Percentiles rank a stretch among this genome's conserved stretches.
These are phyloP conservation scores for human DNA, from an alignment of 2,113 vertebrate genomes.

Conservation along the genomic window GRCh38 chr22:46976501-46977000, in stretches of 20 bases:
- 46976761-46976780: not conserved
- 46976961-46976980: not conserved
- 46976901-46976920: rapidly evolving
- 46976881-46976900: rapidly evolving
- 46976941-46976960: no score
- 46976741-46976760: not conserved
- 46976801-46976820: no score
- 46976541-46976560: not conserved
- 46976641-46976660: rapidly evolving
- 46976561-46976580: rapidly evolving
- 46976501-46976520: rapidly evolving
- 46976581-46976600: rapidly evolving
- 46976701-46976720: not conserved
- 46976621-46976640: rapidly evolving
- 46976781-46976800: not conserved
- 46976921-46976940: not conserved
- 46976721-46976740: rapidly evolving
- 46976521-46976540: rapidly evolving
- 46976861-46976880: rapidly evolving
- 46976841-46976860: not conserved
- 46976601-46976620: rapidly evolving
- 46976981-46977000: not conserved
- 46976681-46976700: rapidly evolving
- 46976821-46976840: rapidly evolving
- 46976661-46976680: rapidly evolving